Conservation (phyloP, 1,140 invertebrate species). For the Drosophila cardini region DNA sequence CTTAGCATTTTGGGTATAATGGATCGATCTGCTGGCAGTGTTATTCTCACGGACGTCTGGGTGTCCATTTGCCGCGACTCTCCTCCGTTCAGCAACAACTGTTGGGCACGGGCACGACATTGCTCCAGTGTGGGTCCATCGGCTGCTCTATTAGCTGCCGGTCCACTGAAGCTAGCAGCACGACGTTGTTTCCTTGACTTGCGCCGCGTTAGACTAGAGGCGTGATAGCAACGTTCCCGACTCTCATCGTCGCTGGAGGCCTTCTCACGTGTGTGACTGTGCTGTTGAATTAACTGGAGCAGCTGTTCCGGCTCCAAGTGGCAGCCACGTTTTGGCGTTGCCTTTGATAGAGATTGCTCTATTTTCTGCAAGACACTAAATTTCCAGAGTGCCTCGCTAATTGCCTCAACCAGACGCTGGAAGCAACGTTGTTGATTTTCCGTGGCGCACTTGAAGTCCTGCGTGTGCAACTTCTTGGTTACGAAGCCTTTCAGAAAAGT, state of each 20-base stretch:
- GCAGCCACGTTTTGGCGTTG: constrained; percentile 23
- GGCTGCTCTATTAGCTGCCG: constrained; percentile 4
- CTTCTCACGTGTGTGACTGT: constrained; percentile 61
- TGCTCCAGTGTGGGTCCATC: constrained; percentile 50
- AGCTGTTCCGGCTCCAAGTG: constrained; percentile 69
- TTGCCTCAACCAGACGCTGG: constrained; percentile 66
- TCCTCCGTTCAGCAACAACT: constrained; percentile 26
- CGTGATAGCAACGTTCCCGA: constrained; percentile 65
- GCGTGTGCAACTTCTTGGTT: constrained; percentile 76
- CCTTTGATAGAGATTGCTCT: constrained; percentile 51
- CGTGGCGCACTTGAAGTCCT: constrained; percentile 68
- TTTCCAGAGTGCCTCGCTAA: constrained; percentile 77
- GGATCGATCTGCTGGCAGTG: constrained; percentile 46
- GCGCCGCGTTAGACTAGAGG: constrained; percentile 61
- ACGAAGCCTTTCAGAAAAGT: constrained; percentile 71
- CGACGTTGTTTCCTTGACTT: constrained; percentile 67
- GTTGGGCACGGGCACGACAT: constrained; percentile 34
- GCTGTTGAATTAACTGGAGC: constrained; percentile 68
- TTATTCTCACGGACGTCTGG: not conserved
- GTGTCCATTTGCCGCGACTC: constrained; percentile 4
- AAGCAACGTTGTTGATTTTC: constrained; percentile 62
- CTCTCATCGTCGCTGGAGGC: constrained; percentile 80
- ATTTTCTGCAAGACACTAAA: constrained; percentile 74
- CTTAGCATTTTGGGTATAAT: constrained; percentile 79
- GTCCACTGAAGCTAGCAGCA: constrained; percentile 70